These are phyloP conservation scores for Falco novaeseelandiae DNA, from an alignment of 2,797 vertebrate genomes.

Conservation along the genomic window DNA sequence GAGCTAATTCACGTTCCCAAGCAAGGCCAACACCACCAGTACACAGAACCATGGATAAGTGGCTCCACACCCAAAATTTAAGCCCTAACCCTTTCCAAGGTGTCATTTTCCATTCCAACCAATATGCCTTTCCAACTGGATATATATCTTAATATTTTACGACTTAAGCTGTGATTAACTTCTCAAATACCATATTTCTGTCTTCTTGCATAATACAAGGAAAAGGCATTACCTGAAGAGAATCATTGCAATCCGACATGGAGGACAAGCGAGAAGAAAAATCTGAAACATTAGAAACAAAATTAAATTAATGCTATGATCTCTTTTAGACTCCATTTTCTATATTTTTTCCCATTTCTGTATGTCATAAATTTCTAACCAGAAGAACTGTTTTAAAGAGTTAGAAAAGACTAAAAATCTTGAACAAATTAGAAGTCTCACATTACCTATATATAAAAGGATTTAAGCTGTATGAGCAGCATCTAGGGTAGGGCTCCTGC, in stretches of 20 bases:
- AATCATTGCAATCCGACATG: constrained; percentile 88
- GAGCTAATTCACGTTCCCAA: background rate
- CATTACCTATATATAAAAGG: background rate
- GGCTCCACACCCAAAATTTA: background rate
- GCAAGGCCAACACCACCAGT: background rate
- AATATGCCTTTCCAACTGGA: background rate
- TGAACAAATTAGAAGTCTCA: background rate
- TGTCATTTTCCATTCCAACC: background rate
- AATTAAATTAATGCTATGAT: constrained; percentile 36
- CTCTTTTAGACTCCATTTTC: background rate
- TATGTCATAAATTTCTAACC: background rate
- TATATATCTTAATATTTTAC: background rate
- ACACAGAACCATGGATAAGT: background rate
- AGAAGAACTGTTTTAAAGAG: background rate
- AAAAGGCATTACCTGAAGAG: constrained; percentile 87
- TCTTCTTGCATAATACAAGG: background rate
- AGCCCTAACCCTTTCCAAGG: background rate
- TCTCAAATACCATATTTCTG: background rate
- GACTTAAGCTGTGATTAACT: background rate
- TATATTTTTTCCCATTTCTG: background rate
- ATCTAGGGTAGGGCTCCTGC: background rate
- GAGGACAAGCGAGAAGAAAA: constrained; percentile 95
- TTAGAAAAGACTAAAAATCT: background rate
- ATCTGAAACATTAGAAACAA: constrained; percentile 83
- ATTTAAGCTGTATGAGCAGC: background rate